Evolutionary conservation across 1,140 invertebrate genomes (phyloP).

Genomic region (Macrobrachium nipponense): DNA sequence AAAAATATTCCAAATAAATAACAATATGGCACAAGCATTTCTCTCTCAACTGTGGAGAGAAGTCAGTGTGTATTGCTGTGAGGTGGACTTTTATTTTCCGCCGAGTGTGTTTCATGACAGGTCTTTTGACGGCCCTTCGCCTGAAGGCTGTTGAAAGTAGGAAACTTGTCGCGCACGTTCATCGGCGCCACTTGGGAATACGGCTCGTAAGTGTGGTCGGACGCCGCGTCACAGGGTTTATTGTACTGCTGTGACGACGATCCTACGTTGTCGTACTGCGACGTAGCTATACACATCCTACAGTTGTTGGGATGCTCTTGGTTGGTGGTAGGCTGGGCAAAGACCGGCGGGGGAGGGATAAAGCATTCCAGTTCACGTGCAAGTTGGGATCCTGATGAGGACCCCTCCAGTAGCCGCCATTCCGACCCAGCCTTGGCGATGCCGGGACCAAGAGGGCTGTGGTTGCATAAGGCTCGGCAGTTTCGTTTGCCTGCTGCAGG

Average conservation of each 20-base stretch:
- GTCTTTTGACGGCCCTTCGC: background rate
- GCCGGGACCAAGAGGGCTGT: conserved; percentile 54
- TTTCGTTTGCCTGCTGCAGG: conserved; percentile 33
- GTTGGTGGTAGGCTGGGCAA: conserved; percentile 50
- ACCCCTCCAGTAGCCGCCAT: conserved; percentile 8
- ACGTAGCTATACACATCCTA: conserved; percentile 34
- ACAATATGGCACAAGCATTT: no score
- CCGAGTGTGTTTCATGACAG: no score
- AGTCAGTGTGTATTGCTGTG: no score
- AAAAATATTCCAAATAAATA: no score
- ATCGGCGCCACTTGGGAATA: conserved; percentile 48
- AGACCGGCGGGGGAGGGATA: conserved; percentile 51
- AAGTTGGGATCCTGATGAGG: conserved; percentile 36
- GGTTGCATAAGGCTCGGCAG: conserved; percentile 56
- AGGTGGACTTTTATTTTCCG: no score
- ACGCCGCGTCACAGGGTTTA: conserved; percentile 42
- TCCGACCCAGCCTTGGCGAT: conserved; percentile 34
- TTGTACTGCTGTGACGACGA: conserved; percentile 27
- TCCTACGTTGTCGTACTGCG: conserved; percentile 38
- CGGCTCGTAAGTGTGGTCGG: conserved; percentile 57
- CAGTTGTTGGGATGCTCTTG: conserved; percentile 10
- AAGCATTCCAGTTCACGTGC: conserved; percentile 59
- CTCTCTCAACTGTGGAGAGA: no score
- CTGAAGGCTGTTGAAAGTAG: conserved; percentile 36
- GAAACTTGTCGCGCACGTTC: background rate